Evolutionary conservation across 1,140 invertebrate species (phyloP).

Genomic region (Drosophila arawakana): DNA sequence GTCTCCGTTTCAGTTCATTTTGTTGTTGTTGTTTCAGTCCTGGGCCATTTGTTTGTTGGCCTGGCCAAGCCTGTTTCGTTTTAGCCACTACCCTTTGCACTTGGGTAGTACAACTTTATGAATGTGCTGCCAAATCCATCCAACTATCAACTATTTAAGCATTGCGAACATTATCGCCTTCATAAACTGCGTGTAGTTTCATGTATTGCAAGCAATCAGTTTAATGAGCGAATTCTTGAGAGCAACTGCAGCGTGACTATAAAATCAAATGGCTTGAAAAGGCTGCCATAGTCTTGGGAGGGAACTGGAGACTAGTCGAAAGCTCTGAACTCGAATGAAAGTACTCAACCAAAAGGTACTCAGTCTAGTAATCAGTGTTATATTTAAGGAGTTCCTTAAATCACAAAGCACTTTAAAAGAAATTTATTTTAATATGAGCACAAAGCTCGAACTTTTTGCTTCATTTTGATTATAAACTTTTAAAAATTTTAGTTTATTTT

Average conservation of each 20-base stretch:
- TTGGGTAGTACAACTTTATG: slow-evolving; percentile 28
- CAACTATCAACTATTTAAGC: background rate
- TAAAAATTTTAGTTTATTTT: no score
- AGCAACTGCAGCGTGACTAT: slow-evolving; percentile 5
- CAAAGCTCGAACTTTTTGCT: no score
- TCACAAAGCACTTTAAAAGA: no score
- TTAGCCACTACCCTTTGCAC: slow-evolving; percentile 19
- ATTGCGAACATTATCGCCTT: slow-evolving; percentile 14
- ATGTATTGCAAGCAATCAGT: background rate
- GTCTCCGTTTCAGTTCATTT: slow-evolving; percentile 12
- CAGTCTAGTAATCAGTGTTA: no score
- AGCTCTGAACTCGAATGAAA: no score
- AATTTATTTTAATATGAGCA: no score
- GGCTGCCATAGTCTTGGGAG: background rate
- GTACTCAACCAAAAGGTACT: no score
- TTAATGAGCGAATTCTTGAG: background rate
- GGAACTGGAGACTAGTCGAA: no score
- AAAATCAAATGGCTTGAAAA: background rate
- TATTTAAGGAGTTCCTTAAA: no score
- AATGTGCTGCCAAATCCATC: slow-evolving; percentile 19
- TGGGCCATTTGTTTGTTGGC: slow-evolving; percentile 73
- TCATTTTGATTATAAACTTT: no score
- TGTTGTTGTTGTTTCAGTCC: slow-evolving; percentile 41
- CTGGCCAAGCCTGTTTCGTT: slow-evolving; percentile 76
- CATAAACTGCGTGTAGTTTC: slow-evolving; percentile 15